These are phyloP conservation scores for Leptinotarsa defecta DNA, from an alignment of 1,140 invertebrate species.

Conservation along the genomic window DNA sequence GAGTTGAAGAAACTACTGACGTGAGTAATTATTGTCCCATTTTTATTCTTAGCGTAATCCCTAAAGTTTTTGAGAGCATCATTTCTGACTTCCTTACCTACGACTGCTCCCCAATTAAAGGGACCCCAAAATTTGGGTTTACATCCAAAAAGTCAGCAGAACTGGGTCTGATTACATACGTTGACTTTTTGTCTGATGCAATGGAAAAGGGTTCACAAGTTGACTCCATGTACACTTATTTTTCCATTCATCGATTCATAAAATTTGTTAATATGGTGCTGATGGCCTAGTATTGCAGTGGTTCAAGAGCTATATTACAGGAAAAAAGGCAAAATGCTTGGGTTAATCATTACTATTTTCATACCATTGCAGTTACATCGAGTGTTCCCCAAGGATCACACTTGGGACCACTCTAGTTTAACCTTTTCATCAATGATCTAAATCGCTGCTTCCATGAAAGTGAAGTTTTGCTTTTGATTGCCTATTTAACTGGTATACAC, in stretches of 20 bases:
- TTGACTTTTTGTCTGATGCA: conserved; percentile 10
- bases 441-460: neutral
- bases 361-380: neutral
- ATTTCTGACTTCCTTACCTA: conserved; percentile 6
- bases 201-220: conserved; percentile 9
- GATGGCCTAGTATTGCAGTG: neutral
- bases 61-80: conserved; percentile 18
- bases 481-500: too few relatives aligned
- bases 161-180: conserved; percentile 14
- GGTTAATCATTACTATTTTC: conserved; percentile 16
- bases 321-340: neutral
- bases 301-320: conserved; percentile 7
- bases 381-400: conserved; percentile 12
- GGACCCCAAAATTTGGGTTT: neutral
- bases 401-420: neutral
- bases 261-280: neutral
- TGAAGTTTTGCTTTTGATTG: conserved; percentile 6
- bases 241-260: conserved; percentile 9
- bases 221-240: conserved; percentile 10
- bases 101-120: conserved; percentile 1
- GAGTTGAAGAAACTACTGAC: too few relatives aligned
- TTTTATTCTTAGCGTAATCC: conserved; percentile 13
- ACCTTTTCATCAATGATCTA: neutral
- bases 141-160: conserved; percentile 4
- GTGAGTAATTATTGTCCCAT: conserved; percentile 1